Base-by-base conservation (phyloP, 1,140 invertebrate species). In the Oscheius sp. region DNA sequence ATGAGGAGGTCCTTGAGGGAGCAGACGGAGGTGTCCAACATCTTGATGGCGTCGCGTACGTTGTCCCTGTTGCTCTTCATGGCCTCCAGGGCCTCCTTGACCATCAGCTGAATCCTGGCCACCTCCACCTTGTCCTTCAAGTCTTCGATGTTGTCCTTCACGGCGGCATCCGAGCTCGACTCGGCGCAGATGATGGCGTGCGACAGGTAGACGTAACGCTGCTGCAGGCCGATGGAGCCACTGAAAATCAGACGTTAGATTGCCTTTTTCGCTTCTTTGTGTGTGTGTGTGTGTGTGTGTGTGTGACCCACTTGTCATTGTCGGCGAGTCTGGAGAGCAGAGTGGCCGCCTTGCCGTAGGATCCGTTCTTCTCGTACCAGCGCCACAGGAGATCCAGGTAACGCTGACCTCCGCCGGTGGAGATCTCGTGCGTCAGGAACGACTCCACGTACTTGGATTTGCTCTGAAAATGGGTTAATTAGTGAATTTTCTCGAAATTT, bases 41-140 rank as follows among this genome's bases (percentile, higher is more conserved):
- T 64, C 4, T 26, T 61, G 20, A 68, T 28, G 23, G 55, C 3
- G 3, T 68, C 67, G 13, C 35, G 29, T 2, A 58, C 35, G 3
- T 15, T 18, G 3, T 29, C 23, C 26, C 23, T 35, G 26, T 4
- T 55, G 28, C 49, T 55, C 23, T 63, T 63, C 31, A 63, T 15
- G 31, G 31, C 20, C 31, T 63, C 61, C 61, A 38, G 32, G 4
- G 36, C 18, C 61, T 63, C 61, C 71, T 76, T 73, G 4, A 75
- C 75, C 62, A 28, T 42, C 74, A 71, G 70, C 84, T 84, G 81
- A 58, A 83, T 69, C 18, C 77, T 64, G 2, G 80, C 79, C 4
- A 83, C 88, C 77, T 95, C 92, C 78, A 93, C 90, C 86, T 94
- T 93, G 85, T 97, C 95, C 85, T 97, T 93, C 35, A 97, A 86